Base-by-base conservation (phyloP, 2,888 invertebrate genomes). In the Tenthredo distinguenda region DNA sequence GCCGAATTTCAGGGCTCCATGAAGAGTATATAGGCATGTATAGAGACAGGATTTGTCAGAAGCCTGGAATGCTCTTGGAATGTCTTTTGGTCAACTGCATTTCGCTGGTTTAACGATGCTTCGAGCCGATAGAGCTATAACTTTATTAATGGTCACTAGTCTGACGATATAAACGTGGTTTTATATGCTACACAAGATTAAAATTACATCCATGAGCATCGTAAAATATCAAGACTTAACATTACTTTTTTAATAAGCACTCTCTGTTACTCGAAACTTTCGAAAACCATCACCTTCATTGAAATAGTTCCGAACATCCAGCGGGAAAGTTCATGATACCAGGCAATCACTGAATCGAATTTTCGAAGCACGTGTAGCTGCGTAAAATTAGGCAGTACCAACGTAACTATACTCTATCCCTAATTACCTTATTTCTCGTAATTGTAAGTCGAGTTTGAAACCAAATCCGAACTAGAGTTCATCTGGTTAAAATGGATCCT, bases 181-280 rank as follows among this genome's bases (percentile, higher is more conserved):
- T 81, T 81, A 81, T 62, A 58, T 9, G 40, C 62, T 79, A 81
- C n/a, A 81, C 6, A 62, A 62, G 62, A 37, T 81, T 18, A 40
- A 81, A 62, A 40, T 62, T 81, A 40, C 62, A 37, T 62, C 18
- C 31, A 81, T 37, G 40, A 81, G 62, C 62, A 1, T 81, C 81
- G 40, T 81, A 58, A 81, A 81, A 40, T 62, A 6, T 21, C 40
- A 18, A 81, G 40, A 81, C 81, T 81, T 21, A 21, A 62, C 81
- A 58, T 81, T 81, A 37, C 26, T 40, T 40, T 37, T 81, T 81
- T 37, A 40, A 81, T 62, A 81, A 81, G 62, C 81, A 62, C 62
- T 26, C 18, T 40, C 15, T 26, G 43, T 31, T 47, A 47, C 26
- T 47, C 12, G 12, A 72, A 43, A 37, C 71, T n/a, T 15, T 37